Evolutionary conservation across 30 jellyfish, hydroid and myxozoan species (phyloP), one percentile per base, ranked within the genome.

Genomic region (Aurelia sp.): DNA sequence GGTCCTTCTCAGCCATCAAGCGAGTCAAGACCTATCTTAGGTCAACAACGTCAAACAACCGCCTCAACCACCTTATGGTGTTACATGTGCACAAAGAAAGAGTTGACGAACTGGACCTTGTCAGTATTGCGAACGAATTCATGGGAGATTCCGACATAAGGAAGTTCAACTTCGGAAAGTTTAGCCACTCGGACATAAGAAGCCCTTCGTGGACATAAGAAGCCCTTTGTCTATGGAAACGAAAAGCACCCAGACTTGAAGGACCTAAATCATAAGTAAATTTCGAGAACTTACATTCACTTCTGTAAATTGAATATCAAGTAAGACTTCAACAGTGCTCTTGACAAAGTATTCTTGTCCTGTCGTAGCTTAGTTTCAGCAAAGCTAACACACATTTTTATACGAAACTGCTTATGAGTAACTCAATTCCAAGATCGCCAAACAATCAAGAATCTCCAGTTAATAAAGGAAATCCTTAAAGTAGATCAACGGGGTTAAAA

Each of bases 1-100:
- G 94, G 63, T 75, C 96, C 61, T 86, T 86, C 80, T 86, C 90
- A 3, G 86, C 96, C 63, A 1, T 86, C 68, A 86, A 86, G 53
- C 78, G 90, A 63, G 79, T 75, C 72, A 86, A 86, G 55, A 75
- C 85, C 33, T 74, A 86, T 80, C 24, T 86, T 40, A 20, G 86
- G 72, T 85, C 90, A 73, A 72, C 84, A 58, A 63, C 89, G 33
- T 48, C 85, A 63, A 73, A 75, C 72, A 64, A 31, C 79, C 50
- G 86, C 52, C 16, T 86, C 62, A 86, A 86, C 80, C 85, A 48
- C 6, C 6, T 57, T 2, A 35, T 57, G 66, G 66, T 57, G 65
- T 84, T 66, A 63, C 84, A 81, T 52, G 84, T 69, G n/a, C 82
- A 81, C 20, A 81, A 79, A 66, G 72, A 35, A 3, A 62, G 67